Base-by-base conservation (phyloP, 2,113 vertebrate species). In the Gallinago undulata region DNA sequence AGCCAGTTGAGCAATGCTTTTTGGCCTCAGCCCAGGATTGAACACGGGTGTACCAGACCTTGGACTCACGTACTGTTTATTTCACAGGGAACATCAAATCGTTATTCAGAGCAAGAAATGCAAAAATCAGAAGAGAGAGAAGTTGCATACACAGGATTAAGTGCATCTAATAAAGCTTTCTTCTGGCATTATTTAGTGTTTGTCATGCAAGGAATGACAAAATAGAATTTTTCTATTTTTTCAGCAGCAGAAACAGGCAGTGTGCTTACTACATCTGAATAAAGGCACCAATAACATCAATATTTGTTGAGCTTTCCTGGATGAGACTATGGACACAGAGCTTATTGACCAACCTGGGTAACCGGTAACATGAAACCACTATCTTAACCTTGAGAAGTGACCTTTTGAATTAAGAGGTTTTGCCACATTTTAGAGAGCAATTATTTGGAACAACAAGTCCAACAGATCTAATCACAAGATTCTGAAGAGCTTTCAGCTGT, bases 1-100 rank as follows among this genome's bases (percentile, higher is more conserved):
- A 18, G 83, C 15, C 62, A 39, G 66, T 31, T 81, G 48, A 43
- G 87, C 81, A 93, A 82, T 3, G 37, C 19, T 22, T 69, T 28
- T 0, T 83, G 75, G 87, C 87, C 67, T 63, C 1, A 0, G 19
- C 31, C 47, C 2, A n/a, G 51, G 37, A 37, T 2, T 0, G 0
- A 83, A 48, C 67, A 57, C 1, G 1, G 47, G 18, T 3, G 37
- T 4, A 56, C 31, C 87, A 80, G 91, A 94, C 95, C 87, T 93
- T 93, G 94, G 93, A 93, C 92, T 75, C n/a, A 2, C 0, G 4
- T 19, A 64, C 87, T 94, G 89, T 84, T 91, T 91, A 30, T 43
- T 48, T 14, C 72, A 43, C 24, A 10, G 59, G 51, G 83, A 95
- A 92, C 85, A 83, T 23, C 82, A 80, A 69, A 93, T 66, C 0